Conservation (phyloP, 2,888 invertebrate genomes). For the Mythimna lalbum region DNA sequence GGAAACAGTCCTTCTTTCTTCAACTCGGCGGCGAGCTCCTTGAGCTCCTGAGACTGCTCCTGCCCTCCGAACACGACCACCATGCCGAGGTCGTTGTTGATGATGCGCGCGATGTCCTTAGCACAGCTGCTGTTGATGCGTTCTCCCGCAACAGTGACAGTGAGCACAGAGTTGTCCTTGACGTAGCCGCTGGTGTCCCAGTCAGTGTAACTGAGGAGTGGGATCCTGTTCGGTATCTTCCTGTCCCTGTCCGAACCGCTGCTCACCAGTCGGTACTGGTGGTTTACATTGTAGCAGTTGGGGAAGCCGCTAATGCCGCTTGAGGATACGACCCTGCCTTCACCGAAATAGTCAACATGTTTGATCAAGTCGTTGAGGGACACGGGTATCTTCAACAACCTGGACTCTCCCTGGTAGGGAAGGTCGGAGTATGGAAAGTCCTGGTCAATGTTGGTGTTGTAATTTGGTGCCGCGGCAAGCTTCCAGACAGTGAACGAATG, state of each 20-base stretch:
- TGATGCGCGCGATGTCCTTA: slow-evolving; percentile 69
- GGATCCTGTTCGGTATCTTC: slow-evolving; percentile 73
- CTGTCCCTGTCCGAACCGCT: slow-evolving; percentile 65
- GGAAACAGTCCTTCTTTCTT: slow-evolving; percentile 50
- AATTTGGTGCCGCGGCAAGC: slow-evolving; percentile 64
- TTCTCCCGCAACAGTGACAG: slow-evolving; percentile 68
- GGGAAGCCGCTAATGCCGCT: slow-evolving; percentile 27
- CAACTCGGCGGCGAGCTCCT: slow-evolving; percentile 60
- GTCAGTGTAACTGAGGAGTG: slow-evolving; percentile 64
- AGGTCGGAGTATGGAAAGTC: slow-evolving; percentile 72
- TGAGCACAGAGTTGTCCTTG: slow-evolving; percentile 66
- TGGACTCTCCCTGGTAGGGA: slow-evolving; percentile 69
- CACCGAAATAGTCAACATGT: slow-evolving; percentile 76
- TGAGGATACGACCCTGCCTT: slow-evolving; percentile 62
- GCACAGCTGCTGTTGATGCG: slow-evolving; percentile 68
- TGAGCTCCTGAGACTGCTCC: slow-evolving; percentile 50
- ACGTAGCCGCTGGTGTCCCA: slow-evolving; percentile 71
- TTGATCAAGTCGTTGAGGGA: slow-evolving; percentile 51
- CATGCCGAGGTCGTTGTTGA: slow-evolving; percentile 63
- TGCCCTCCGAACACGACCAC: slow-evolving; percentile 67
- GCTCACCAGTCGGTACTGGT: slow-evolving; percentile 67
- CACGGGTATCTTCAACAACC: slow-evolving; percentile 68
- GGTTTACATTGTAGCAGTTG: slow-evolving; percentile 65
- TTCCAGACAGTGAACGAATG: slow-evolving; percentile 31
- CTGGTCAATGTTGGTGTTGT: slow-evolving; percentile 64